phyloP scores from a whole-genome alignment of 2,888 invertebrate species.

The Eristalinus aeneus region DNA sequence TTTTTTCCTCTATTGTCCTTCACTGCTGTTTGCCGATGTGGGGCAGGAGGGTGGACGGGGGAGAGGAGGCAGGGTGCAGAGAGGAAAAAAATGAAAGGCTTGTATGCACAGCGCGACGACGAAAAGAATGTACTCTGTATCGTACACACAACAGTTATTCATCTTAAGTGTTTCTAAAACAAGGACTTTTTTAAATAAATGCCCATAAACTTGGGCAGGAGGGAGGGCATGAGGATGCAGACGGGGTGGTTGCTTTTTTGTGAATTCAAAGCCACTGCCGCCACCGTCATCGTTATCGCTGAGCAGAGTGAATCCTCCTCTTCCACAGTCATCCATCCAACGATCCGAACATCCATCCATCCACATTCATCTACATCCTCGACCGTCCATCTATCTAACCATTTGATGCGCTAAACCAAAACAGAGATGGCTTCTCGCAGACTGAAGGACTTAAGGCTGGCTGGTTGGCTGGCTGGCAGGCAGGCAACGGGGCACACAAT shows the following conservation, averaged over 20 bases:
- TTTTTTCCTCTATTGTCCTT: background rate
- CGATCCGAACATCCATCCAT: constrained; percentile 3
- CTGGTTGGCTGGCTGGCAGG: constrained; percentile 5
- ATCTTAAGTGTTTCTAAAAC: constrained; percentile 58
- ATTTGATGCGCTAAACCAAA: constrained; percentile 48
- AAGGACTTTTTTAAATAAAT: constrained; percentile 61
- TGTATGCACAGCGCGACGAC: background rate
- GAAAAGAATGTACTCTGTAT: constrained; percentile 8
- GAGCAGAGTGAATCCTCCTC: constrained; percentile 3
- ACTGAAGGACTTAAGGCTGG: constrained; percentile 47
- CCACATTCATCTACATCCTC: constrained; percentile 1
- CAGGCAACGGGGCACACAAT: background rate
- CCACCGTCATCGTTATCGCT: background rate
- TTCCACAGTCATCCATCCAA: constrained; percentile 19
- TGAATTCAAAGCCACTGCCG: constrained; percentile 36
- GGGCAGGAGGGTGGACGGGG: too few relatives aligned
- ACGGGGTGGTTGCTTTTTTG: constrained; percentile 13
- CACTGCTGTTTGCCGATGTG: background rate
- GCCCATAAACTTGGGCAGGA: constrained; percentile 58
- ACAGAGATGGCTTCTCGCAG: constrained; percentile 51
- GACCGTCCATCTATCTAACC: constrained; percentile 34
- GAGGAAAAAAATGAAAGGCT: background rate
- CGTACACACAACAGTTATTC: constrained; percentile 48
- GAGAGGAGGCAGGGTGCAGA: too few relatives aligned
- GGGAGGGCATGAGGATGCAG: background rate